phyloP scores from a whole-genome alignment of 2,113 vertebrate species.

The Callipepla squamata region DNA sequence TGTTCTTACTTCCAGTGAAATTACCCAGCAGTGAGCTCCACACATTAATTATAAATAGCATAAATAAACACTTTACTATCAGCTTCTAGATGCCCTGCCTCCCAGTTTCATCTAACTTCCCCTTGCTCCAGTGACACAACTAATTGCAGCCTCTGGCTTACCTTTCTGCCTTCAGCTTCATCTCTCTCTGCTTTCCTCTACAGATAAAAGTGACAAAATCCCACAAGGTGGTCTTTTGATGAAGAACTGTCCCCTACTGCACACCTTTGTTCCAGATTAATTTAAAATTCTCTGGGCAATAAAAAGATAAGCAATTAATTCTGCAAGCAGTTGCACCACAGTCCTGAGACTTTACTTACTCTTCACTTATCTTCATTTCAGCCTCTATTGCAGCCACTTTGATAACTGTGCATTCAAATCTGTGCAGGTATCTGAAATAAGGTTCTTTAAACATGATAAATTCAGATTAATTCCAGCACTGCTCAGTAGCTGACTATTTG shows the following conservation, averaged over 20 bases:
- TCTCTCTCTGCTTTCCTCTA: background rate
- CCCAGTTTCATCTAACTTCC: background rate
- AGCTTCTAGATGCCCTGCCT: background rate
- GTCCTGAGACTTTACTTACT: background rate
- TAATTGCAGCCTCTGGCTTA: background rate
- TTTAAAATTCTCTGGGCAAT: background rate
- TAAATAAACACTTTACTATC: background rate
- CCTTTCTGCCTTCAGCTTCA: background rate
- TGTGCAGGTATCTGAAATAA: background rate
- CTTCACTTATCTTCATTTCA: background rate
- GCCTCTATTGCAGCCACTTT: background rate
- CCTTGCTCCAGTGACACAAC: background rate
- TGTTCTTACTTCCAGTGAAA: background rate
- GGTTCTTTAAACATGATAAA: background rate
- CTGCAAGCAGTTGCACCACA: background rate
- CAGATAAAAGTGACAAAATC: background rate
- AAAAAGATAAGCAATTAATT: background rate
- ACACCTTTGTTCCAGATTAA: background rate
- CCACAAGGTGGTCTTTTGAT: background rate
- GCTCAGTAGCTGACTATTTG: background rate
- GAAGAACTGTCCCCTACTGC: background rate
- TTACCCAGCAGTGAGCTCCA: background rate
- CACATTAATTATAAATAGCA: background rate
- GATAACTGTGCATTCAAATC: background rate
- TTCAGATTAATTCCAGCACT: background rate